Evolutionary conservation across 23 tunicate genomes (phyloP).

Genomic region (Clavelina lepadiformis): DNA sequence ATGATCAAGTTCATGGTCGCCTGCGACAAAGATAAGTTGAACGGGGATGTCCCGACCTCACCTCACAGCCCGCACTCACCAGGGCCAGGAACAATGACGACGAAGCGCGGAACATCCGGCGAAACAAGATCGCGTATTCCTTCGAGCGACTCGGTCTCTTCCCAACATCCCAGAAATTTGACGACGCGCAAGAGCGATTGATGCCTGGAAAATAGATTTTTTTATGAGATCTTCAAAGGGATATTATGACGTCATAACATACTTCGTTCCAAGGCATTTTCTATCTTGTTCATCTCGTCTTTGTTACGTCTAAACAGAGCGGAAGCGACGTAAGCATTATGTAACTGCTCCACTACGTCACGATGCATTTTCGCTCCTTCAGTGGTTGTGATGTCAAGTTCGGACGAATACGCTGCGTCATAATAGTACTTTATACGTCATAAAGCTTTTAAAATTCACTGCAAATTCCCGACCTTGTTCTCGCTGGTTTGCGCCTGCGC

Average conservation of each 20-base stretch:
- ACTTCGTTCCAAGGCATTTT: neutral
- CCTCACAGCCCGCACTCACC: neutral
- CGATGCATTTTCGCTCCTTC: constrained; percentile 34
- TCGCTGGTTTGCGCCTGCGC: no score
- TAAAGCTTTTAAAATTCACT: no score
- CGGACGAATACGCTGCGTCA: constrained; percentile 23
- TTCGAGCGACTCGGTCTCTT: no score
- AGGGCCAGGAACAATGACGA: constrained; percentile 11
- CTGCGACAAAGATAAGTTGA: constrained; percentile 10
- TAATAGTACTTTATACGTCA: no score
- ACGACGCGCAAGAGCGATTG: no score
- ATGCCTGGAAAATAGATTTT: no score
- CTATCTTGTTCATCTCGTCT: neutral
- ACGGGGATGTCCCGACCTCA: no score
- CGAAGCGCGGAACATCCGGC: constrained; percentile 15
- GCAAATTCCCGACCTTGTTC: no score
- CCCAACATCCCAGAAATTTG: no score
- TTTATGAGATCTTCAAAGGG: neutral
- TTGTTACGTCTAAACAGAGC: constrained; percentile 3
- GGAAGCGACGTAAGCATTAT: constrained; percentile 16
- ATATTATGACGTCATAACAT: neutral
- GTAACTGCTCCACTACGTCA: constrained; percentile 12
- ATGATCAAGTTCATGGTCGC: constrained; percentile 36
- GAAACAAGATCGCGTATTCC: constrained; percentile 8
- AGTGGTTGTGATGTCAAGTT: constrained; percentile 35